Evolutionary conservation across 2,113 vertebrate species (phyloP).

Genomic region (Antechinus flavipes): DNA sequence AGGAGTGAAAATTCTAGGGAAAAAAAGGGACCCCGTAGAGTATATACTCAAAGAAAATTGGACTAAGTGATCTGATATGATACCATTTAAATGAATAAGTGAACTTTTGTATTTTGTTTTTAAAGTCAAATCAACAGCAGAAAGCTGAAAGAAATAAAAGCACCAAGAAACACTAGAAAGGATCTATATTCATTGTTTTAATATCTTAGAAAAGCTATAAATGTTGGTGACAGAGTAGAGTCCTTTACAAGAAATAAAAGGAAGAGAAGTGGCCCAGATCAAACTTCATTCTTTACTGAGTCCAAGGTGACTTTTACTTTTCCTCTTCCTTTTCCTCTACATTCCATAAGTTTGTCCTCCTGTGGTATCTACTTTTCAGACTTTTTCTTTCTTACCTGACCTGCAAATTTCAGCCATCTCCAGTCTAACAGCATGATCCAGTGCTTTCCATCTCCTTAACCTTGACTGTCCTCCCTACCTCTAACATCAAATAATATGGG

Average conservation of each 20-base stretch:
- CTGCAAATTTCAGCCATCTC: neutral
- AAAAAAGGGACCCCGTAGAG: neutral
- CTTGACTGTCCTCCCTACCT: neutral
- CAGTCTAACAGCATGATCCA: neutral
- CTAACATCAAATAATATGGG: neutral
- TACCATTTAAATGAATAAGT: neutral
- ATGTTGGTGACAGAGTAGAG: neutral
- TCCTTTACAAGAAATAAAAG: neutral
- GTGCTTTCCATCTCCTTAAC: neutral
- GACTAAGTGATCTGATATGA: neutral
- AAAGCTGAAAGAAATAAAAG: neutral
- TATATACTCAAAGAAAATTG: neutral
- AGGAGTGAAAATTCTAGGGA: neutral
- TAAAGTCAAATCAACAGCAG: neutral
- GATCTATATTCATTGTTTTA: neutral
- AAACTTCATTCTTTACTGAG: neutral
- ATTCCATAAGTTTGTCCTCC: neutral
- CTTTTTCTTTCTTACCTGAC: neutral
- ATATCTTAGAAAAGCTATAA: neutral
- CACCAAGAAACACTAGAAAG: neutral
- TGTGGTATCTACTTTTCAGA: neutral
- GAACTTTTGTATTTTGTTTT: neutral
- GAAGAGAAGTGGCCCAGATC: neutral
- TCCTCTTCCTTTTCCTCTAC: neutral
- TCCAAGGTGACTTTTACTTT: neutral